Percentiles rank a stretch among this genome's conserved stretches.
These are phyloP conservation scores for Indicator indicator DNA, from an alignment of 2,113 vertebrate species.

Conservation along the genomic window DNA sequence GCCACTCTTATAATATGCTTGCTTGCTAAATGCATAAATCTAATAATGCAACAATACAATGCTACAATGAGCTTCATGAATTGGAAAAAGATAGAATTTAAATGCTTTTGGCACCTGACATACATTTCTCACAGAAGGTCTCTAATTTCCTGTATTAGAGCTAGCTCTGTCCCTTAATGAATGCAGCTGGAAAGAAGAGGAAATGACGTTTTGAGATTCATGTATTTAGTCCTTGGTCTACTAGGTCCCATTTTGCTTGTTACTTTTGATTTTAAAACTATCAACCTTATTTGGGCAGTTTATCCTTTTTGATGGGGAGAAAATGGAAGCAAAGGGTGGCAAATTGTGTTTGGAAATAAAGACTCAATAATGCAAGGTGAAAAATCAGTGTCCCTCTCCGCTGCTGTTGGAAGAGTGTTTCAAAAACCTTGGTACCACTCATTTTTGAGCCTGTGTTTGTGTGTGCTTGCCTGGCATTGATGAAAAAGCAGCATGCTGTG, in stretches of 20 bases:
- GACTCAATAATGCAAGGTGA: slow-evolving; percentile 25
- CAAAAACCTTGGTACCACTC: neutral
- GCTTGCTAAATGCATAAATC: slow-evolving; percentile 73
- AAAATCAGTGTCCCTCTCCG: neutral
- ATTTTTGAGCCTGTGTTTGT: slow-evolving; percentile 34
- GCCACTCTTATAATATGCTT: slow-evolving; percentile 66
- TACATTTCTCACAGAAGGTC: slow-evolving; percentile 58
- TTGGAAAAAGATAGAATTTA: slow-evolving; percentile 74
- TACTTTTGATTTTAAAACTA: slow-evolving; percentile 52
- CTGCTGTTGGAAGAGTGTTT: slow-evolving; percentile 8
- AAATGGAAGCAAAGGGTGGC: neutral
- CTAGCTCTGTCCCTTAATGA: slow-evolving; percentile 36
- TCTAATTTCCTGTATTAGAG: slow-evolving; percentile 74
- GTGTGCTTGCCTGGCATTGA: neutral
- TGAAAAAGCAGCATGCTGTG: neutral
- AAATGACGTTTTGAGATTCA: slow-evolving; percentile 30
- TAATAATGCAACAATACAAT: slow-evolving; percentile 76
- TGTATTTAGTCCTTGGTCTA: slow-evolving; percentile 20
- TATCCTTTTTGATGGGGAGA: neutral
- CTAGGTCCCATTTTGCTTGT: neutral
- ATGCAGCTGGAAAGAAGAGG: slow-evolving; percentile 10
- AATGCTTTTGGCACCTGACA: slow-evolving; percentile 77
- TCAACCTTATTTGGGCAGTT: neutral
- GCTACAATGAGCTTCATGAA: slow-evolving; percentile 73
- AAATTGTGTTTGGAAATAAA: slow-evolving; percentile 29